Evolutionary conservation across 1,140 invertebrate genomes (phyloP).

Genomic region (Bombus sibiricus): DNA sequence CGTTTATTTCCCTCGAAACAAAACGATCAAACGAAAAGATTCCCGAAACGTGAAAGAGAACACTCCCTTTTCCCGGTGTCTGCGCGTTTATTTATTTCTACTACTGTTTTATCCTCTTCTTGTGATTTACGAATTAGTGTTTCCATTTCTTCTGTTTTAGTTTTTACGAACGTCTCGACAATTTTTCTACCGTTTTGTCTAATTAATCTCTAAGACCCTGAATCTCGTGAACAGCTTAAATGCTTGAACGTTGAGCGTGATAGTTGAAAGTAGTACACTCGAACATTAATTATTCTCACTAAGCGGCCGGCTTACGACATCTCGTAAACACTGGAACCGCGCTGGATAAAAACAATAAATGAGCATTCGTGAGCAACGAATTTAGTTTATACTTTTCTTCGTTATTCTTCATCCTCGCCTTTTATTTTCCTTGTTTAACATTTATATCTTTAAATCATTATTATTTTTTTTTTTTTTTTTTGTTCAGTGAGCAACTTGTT

Average conservation of each 20-base stretch:
- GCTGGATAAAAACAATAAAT: constrained; percentile 60
- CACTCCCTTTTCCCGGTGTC: constrained; percentile 33
- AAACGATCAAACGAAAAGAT: not conserved
- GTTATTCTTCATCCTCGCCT: not conserved
- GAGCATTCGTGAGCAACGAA: constrained; percentile 58
- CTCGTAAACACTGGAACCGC: not conserved
- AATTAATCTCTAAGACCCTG: constrained; percentile 56
- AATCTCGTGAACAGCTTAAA: constrained; percentile 52
- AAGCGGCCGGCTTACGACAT: constrained; percentile 20
- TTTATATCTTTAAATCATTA: not conserved
- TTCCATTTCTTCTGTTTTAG: not conserved
- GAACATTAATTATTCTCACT: constrained; percentile 47
- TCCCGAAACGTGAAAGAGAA: constrained; percentile 10
- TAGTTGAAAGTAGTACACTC: constrained; percentile 37
- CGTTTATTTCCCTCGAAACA: not conserved
- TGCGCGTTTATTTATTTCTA: not conserved
- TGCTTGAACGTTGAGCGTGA: constrained; percentile 45
- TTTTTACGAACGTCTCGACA: constrained; percentile 35
- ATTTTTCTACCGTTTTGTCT: constrained; percentile 40
- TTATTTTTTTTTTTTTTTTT: not conserved
- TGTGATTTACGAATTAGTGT: constrained; percentile 14
- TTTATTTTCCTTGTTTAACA: not conserved
- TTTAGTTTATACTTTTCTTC: constrained; percentile 12
- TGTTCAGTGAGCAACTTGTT: constrained; percentile 52
- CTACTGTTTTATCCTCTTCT: not conserved